Conservation (phyloP, 2,888 invertebrate genomes). For the Scaptomyza tumidula region DNA sequence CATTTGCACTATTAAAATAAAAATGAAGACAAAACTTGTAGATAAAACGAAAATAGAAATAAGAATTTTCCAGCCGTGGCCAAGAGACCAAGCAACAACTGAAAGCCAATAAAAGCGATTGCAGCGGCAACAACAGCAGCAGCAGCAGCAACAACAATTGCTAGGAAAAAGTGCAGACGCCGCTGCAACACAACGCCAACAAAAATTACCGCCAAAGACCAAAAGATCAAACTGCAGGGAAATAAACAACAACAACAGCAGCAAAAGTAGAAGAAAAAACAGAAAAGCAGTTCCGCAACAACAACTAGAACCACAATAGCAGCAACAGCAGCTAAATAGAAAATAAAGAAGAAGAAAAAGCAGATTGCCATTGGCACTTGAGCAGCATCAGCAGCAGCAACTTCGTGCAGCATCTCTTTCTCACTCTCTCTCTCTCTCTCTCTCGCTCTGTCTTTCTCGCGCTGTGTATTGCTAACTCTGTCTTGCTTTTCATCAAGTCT, state of each 20-base stretch:
- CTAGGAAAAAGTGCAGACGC: constrained; percentile 66
- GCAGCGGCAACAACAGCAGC: constrained; percentile 30
- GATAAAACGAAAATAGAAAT: constrained; percentile 69
- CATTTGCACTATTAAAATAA: constrained; percentile 80
- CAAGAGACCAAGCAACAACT: constrained; percentile 38
- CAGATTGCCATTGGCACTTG: constrained; percentile 78
- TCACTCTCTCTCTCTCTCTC: constrained; percentile 11
- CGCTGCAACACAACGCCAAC: constrained; percentile 50
- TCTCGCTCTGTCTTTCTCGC: constrained; percentile 9
- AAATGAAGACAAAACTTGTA: constrained; percentile 80
- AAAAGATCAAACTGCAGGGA: constrained; percentile 77
- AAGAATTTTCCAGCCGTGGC: constrained; percentile 49
- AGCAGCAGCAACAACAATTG: constrained; percentile 48
- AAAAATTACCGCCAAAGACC: constrained; percentile 81
- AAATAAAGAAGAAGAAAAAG: constrained; percentile 26
- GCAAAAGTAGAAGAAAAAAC: constrained; percentile 25
- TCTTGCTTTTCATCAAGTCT: constrained; percentile 29
- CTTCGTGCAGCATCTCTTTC: constrained; percentile 65
- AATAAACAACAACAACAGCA: constrained; percentile 78
- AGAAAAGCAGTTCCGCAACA: constrained; percentile 22
- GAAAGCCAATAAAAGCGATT: constrained; percentile 66
- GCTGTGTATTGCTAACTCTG: not conserved
- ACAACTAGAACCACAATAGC: constrained; percentile 21
- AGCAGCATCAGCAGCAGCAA: constrained; percentile 73
- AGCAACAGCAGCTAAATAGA: constrained; percentile 21